Evolutionary conservation across 2,113 vertebrate species (phyloP), one percentile per base, ranked within the genome.

Genomic region (Neolamprologus brichardi): DNA sequence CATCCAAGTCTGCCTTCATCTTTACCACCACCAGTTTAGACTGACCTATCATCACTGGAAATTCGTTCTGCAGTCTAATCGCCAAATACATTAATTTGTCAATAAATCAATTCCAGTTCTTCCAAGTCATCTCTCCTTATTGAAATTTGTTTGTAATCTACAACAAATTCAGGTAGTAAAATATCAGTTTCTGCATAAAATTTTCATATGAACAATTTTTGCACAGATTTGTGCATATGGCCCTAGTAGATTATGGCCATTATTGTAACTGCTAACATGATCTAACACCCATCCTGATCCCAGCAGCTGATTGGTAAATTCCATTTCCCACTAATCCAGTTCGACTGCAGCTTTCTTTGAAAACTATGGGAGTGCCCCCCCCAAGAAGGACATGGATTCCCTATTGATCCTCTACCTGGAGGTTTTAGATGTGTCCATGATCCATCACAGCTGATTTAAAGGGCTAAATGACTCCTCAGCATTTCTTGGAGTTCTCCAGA

Each of bases 271-370:
- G 84, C 81, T 81, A 90, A 84, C 83, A 84, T 79, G 30, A 86
- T 58, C 14, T 2, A 91, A 94, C 91, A 91, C 88, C 89, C 80
- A 85, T 90, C 91, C 87, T 87, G 93, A 93, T 80, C 90, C 92
- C 90, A 91, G 93, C 83, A 81, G 87, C 90, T 92, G 88, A 95
- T 94, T 78, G 84, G 90, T 95, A 20, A 91, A 87, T 89, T 86
- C 92, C 89, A 92, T 94, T 93, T 86, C 67, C 87, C 92, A 58
- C 91, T 91, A 93, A 94, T 90, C 91, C 79, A 32, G 3, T 52
- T 92, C 8, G 79, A 88, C 86, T 30, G 25, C 56, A 58, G 56
- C 39, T 44, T 64, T 60, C 80, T 86, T 79, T 92, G 88, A 91
- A 58, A 58, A 58, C 3, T 58, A 58, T 30, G 25, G 54, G 54